Evolutionary conservation across 2,888 invertebrate genomes (phyloP).

Genomic region (Pharmacophagus antenor): DNA sequence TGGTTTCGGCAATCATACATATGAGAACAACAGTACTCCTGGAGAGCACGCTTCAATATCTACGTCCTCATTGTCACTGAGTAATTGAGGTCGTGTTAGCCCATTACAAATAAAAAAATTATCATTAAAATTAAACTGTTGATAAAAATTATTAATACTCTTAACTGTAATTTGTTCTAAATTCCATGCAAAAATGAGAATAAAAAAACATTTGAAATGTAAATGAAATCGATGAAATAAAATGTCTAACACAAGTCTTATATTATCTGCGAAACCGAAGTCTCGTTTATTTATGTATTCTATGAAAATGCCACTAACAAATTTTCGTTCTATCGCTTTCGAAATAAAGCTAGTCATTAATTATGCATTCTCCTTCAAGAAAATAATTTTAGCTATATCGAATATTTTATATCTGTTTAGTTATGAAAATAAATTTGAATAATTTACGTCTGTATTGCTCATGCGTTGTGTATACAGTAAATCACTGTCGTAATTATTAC

Average conservation of each 20-base stretch:
- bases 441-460: neutral
- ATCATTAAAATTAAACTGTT: neutral
- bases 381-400: neutral
- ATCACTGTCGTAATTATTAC: neutral
- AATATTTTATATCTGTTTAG: neutral
- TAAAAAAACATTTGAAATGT: too few relatives aligned
- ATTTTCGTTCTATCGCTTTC: slow-evolving; percentile 14
- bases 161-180: slow-evolving; percentile 7
- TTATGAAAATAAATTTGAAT: neutral
- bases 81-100: too few relatives aligned
- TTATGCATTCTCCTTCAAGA: slow-evolving; percentile 11
- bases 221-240: slow-evolving; percentile 44
- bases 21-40: too few relatives aligned
- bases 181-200: slow-evolving; percentile 34
- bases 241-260: slow-evolving; percentile 15
- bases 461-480: neutral
- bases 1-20: too few relatives aligned
- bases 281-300: slow-evolving; percentile 17
- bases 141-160: slow-evolving; percentile 25
- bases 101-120: too few relatives aligned
- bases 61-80: too few relatives aligned
- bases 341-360: slow-evolving; percentile 14
- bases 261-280: slow-evolving; percentile 9
- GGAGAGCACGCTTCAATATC: too few relatives aligned
- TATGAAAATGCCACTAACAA: slow-evolving; percentile 12